Conservation (phyloP, 2,113 vertebrate genomes). For the Plestiodon gilberti region DNA sequence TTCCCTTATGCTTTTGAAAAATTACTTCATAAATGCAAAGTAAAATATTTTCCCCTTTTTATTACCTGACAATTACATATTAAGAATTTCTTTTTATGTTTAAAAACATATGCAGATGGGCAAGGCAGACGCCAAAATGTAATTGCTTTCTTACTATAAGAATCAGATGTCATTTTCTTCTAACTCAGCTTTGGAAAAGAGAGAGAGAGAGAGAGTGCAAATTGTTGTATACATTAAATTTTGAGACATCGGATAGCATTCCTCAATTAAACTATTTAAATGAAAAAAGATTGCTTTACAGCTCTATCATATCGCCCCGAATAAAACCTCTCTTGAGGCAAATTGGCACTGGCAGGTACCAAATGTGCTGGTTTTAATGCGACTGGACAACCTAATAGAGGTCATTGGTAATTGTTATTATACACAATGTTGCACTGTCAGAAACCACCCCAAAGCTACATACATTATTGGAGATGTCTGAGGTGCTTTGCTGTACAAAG, state of each 20-base stretch:
- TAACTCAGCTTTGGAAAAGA: slow-evolving; percentile 81
- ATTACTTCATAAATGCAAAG: slow-evolving; percentile 85
- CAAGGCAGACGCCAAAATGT: slow-evolving; percentile 81
- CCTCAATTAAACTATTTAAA: slow-evolving; percentile 98
- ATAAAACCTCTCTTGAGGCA: slow-evolving; percentile 91
- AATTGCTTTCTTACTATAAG: slow-evolving; percentile 87
- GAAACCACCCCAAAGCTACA: slow-evolving; percentile 65
- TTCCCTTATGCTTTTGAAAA: slow-evolving; percentile 87
- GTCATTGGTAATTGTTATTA: slow-evolving; percentile 94
- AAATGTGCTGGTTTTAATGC: slow-evolving; percentile 83
- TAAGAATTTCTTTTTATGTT: slow-evolving; percentile 89
- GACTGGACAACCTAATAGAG: slow-evolving; percentile 88
- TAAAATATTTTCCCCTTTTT: slow-evolving; percentile 86
- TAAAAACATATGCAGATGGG: slow-evolving; percentile 84
- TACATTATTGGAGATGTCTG: slow-evolving; percentile 69
- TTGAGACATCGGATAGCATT: slow-evolving; percentile 93
- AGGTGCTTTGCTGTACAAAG: slow-evolving; percentile 55
- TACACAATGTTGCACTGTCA: slow-evolving; percentile 87
- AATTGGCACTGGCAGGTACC: slow-evolving; percentile 92
- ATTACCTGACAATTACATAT: slow-evolving; percentile 90
- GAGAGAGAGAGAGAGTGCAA: slow-evolving; percentile 77
- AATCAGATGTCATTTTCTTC: slow-evolving; percentile 87
- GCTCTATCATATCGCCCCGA: slow-evolving; percentile 94
- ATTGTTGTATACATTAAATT: slow-evolving; percentile 92
- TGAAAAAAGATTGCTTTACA: slow-evolving; percentile 95